Conservation (phyloP, 1,140 invertebrate genomes). For the Mylabris phalerata region DNA sequence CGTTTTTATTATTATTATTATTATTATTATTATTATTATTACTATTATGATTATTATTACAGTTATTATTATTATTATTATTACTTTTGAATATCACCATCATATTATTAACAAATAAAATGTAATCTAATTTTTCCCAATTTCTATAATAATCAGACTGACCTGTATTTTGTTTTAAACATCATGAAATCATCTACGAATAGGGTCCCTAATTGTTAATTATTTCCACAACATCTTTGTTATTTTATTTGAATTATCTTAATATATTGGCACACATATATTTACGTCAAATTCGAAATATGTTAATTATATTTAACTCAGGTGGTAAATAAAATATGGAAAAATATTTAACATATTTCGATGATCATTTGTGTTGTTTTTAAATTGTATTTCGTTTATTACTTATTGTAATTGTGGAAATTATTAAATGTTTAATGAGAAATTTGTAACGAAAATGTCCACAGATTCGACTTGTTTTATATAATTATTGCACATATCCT, state of each 20-base stretch:
- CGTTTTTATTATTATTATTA: no score
- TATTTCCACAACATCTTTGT: not conserved
- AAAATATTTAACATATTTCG: constrained; percentile 14
- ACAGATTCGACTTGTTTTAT: constrained; percentile 14
- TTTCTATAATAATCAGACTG: constrained; percentile 23
- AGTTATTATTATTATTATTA: constrained; percentile 22
- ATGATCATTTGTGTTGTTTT: constrained; percentile 1
- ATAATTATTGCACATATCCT: constrained; percentile 16
- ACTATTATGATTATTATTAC: constrained; percentile 3
- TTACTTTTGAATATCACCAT: constrained; percentile 11
- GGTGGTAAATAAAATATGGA: constrained; percentile 12
- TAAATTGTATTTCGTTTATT: no score
- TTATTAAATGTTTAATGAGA: constrained; percentile 2
- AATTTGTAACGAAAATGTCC: constrained; percentile 15
- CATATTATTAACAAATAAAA: not conserved
- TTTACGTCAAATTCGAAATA: constrained; percentile 22
- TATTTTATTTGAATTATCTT: not conserved
- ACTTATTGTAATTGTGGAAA: constrained; percentile 13
- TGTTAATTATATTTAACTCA: constrained; percentile 21
- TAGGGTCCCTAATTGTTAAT: constrained; percentile 25
- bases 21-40: constrained; percentile 23
- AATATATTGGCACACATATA: constrained; percentile 31
- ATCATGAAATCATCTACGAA: constrained; percentile 27
- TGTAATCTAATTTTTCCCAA: constrained; percentile 2
- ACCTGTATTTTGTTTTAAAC: constrained; percentile 22